Percentiles rank a stretch among this genome's conserved stretches.
Evolutionary conservation across 2,888 invertebrate species (phyloP).

Genomic region (Heliconius erato): DNA sequence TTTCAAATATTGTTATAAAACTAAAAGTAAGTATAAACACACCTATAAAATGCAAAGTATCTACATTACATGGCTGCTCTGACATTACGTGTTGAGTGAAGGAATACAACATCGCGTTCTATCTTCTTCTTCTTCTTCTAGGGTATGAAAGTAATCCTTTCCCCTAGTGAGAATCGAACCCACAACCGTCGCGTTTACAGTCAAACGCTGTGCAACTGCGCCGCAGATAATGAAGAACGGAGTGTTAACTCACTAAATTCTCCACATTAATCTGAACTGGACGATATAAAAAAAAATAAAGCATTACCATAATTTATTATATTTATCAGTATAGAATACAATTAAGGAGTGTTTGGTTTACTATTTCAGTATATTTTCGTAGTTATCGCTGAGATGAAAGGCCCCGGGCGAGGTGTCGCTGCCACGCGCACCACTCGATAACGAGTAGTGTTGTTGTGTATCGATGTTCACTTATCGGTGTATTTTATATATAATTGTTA

Average conservation of each 20-base stretch:
- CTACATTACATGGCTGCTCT: too few relatives aligned
- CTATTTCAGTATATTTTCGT: slow-evolving; percentile 51
- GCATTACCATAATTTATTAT: background rate
- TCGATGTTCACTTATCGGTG: slow-evolving; percentile 39
- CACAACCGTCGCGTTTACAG: background rate
- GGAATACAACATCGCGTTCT: too few relatives aligned
- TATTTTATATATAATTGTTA: too few relatives aligned
- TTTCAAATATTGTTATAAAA: slow-evolving; percentile 9
- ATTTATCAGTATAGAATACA: slow-evolving; percentile 6
- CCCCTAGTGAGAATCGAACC: background rate
- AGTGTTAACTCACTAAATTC: background rate
- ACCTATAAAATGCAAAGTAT: too few relatives aligned
- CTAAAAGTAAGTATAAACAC: background rate
- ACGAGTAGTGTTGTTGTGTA: slow-evolving; percentile 60
- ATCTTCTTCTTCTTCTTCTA: too few relatives aligned
- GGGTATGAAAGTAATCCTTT: background rate
- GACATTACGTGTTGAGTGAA: too few relatives aligned
- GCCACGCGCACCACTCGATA: slow-evolving; percentile 68
- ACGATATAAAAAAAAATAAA: background rate
- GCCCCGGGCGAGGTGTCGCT: slow-evolving; percentile 76
- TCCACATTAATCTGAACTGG: too few relatives aligned
- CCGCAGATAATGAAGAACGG: background rate
- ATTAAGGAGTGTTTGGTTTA: slow-evolving; percentile 28
- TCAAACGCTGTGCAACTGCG: background rate
- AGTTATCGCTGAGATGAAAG: slow-evolving; percentile 62